Conservation (phyloP, 2,888 invertebrate species). For the Cylloceria caligata region DNA sequence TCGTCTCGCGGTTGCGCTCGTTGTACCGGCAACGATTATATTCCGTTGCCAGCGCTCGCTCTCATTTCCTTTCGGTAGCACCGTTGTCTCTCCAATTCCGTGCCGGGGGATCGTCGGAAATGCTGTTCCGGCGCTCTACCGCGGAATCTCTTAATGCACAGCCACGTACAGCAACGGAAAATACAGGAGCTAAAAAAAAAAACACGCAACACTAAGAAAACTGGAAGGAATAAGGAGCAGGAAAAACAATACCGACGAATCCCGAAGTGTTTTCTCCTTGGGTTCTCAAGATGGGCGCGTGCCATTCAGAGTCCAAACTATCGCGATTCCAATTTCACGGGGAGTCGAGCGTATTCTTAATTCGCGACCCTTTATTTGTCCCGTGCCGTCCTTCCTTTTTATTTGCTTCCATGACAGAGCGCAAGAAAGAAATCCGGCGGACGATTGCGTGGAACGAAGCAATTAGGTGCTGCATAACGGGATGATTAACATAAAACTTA, state of each 20-base stretch:
- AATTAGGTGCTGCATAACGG: constrained; percentile 53
- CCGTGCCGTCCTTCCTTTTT: constrained; percentile 17
- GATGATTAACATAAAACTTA: constrained; percentile 64
- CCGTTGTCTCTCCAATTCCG: constrained; percentile 38
- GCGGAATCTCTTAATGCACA: constrained; percentile 36
- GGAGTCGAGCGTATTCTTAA: constrained; percentile 63
- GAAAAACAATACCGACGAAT: constrained; percentile 42
- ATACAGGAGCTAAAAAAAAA: constrained; percentile 8
- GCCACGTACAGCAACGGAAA: constrained; percentile 32
- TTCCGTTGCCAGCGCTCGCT: constrained; percentile 17
- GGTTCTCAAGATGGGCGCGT: constrained; percentile 33
- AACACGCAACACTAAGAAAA: constrained; percentile 38
- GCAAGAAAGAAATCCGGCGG: constrained; percentile 38
- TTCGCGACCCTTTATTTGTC: constrained; percentile 37
- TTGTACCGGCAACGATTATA: constrained; percentile 32
- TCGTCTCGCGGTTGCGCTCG: constrained; percentile 14
- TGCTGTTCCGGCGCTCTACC: constrained; percentile 13
- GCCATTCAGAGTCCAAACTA: constrained; percentile 40
- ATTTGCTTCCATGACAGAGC: constrained; percentile 37
- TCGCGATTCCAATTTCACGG: constrained; percentile 67
- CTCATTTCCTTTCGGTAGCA: constrained; percentile 15
- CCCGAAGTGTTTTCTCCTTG: constrained; percentile 26
- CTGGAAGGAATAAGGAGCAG: constrained; percentile 34
- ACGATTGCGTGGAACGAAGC: constrained; percentile 57
- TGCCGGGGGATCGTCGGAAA: constrained; percentile 42